A percentile compares a stretch with the other conserved stretches of the same genome.
Conservation (phyloP, 2,113 vertebrate species). For the Sebastes fasciatus region DNA sequence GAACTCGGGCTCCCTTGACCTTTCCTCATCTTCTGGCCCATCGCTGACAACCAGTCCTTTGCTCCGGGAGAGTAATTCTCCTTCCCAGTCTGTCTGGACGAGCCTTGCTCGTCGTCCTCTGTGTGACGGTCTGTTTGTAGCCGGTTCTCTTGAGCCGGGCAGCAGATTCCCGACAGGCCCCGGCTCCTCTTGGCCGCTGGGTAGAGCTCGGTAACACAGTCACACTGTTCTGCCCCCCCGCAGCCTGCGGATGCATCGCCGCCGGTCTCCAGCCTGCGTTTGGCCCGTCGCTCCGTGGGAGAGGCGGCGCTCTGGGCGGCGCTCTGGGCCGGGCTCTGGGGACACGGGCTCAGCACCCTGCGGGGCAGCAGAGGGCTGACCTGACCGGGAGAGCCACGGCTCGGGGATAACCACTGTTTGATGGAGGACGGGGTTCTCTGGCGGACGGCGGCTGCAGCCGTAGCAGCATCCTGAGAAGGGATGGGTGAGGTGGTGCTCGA, state of each 20-base stretch:
- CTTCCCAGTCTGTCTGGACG: conserved; percentile 81
- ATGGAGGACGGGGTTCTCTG: conserved; percentile 84
- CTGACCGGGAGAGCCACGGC: conserved; percentile 67
- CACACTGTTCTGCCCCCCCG: conserved; percentile 77
- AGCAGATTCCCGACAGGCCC: conserved; percentile 79
- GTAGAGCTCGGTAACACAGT: conserved; percentile 87
- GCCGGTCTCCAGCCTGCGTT: conserved; percentile 90
- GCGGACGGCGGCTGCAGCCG: conserved; percentile 56
- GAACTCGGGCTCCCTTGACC: conserved; percentile 56
- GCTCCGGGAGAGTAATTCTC: conserved; percentile 89
- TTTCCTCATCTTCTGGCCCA: conserved; percentile 88
- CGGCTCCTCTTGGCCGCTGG: conserved; percentile 82
- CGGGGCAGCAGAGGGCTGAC: conserved; percentile 78
- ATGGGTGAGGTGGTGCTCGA: conserved; percentile 85
- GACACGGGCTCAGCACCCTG: conserved; percentile 85
- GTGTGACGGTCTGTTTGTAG: conserved; percentile 30
- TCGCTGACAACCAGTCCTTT: conserved; percentile 90
- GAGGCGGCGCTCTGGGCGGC: too few relatives aligned
- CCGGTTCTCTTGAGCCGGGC: conserved; percentile 58
- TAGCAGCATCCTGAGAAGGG: conserved; percentile 44
- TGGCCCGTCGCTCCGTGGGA: conserved; percentile 85
- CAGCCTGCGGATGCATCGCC: conserved; percentile 76
- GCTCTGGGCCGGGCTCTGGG: conserved; percentile 74
- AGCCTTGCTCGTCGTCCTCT: conserved; percentile 49
- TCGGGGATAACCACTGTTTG: conserved; percentile 88